Evolutionary conservation across 1,140 invertebrate genomes (phyloP).

Genomic region (Frieseomelitta varia): DNA sequence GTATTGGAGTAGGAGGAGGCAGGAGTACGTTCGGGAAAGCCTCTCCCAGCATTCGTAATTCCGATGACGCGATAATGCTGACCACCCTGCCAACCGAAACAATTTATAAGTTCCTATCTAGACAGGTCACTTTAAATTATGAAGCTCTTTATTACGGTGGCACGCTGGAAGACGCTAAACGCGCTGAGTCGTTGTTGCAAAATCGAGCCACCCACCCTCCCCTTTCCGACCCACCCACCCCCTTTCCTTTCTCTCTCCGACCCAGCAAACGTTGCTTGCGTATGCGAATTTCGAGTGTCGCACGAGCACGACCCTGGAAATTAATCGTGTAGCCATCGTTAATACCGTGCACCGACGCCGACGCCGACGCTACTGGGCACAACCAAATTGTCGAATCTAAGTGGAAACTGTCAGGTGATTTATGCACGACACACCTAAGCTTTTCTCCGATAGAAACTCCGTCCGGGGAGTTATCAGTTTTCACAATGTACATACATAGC

Average conservation of each 20-base stretch:
- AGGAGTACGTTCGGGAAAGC: slow-evolving; percentile 28
- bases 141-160: slow-evolving; percentile 74
- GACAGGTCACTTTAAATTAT: slow-evolving; percentile 75
- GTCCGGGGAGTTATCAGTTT: background rate
- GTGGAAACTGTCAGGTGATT: slow-evolving; percentile 25
- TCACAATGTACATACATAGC: background rate
- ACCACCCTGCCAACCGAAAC: slow-evolving; percentile 71
- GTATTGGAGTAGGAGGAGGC: slow-evolving; percentile 12
- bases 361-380: background rate
- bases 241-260: background rate
- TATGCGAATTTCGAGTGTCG: slow-evolving; percentile 49
- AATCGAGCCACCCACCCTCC: background rate
- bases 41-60: slow-evolving; percentile 67
- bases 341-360: slow-evolving; percentile 34
- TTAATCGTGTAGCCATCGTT: slow-evolving; percentile 59
- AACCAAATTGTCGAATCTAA: slow-evolving; percentile 56
- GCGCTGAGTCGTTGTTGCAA: slow-evolving; percentile 47
- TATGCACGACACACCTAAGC: background rate
- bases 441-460: background rate
- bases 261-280: slow-evolving; percentile 22
- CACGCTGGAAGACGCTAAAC: slow-evolving; percentile 29
- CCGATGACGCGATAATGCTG: slow-evolving; percentile 75
- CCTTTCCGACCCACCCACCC: no score
- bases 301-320: slow-evolving; percentile 33
- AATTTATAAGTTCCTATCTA: slow-evolving; percentile 76